Evolutionary conservation across 2,113 vertebrate species (phyloP), one percentile per base, ranked within the genome.

Genomic region (Ailuropoda melanoleuca): DNA sequence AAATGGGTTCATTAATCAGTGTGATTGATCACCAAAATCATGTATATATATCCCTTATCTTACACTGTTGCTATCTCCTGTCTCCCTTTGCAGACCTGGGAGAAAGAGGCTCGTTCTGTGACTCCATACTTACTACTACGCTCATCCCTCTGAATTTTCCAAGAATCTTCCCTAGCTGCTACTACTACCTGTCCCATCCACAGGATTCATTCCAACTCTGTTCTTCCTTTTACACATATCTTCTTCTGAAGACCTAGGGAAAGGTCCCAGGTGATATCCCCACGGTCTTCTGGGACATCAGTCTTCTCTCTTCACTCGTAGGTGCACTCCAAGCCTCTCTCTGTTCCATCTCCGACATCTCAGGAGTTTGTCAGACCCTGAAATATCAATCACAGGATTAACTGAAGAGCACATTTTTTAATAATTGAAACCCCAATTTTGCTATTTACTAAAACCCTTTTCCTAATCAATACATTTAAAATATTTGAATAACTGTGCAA

Each of bases 121-220:
- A 8, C 0, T 1, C 13, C 88, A 0, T 26, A 5, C 13, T 14
- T 58, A 19, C 3, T 3, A 11, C 39, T 19, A 3, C 37, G 14
- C 74, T 56, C 23, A 37, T 60, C 6, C 31, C 18, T 9, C 43
- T 24, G 87, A 64, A 23, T 81, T 39, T 82, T n/a, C 43, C 46
- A 68, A 48, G 74, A 80, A 43, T 60, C 60, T 15, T 31, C n/a
- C 24, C 34, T 46, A 34, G 10, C 60, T 29, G 2, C 88, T n/a
- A 15, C 29, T 43, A 8, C 6, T 37, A 17, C 9, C 17, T 31
- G 19, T 55, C n/a, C 10, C 1, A 39, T 53, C 48, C 68, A 0
- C 8, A 4, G 55, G 55, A 55, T 39, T 91, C 70, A n/a, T 50
- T 83, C 66, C 8, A 24, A 18, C 34, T 34, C 23, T 23, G 4